Conservation (phyloP, 2,797 vertebrate genomes). For the Silurus aristotelis region DNA sequence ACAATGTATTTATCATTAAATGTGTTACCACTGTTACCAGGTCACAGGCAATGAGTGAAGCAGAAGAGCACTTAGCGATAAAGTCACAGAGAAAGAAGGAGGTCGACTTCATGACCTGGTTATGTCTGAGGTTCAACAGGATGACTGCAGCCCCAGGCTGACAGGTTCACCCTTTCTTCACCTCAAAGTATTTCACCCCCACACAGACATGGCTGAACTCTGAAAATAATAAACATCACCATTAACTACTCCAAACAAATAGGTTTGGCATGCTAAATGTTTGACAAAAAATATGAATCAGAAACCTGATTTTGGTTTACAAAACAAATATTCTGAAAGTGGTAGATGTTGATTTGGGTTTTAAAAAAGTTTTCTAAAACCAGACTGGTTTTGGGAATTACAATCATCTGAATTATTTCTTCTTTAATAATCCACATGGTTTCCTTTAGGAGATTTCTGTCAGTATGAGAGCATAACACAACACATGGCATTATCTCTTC, state of each 20-base stretch:
- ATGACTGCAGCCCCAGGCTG: slow-evolving; percentile 59
- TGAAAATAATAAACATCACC: slow-evolving; percentile 14
- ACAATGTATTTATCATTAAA: not conserved
- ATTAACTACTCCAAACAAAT: not conserved
- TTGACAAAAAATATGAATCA: too few species aligned
- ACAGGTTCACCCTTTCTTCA: slow-evolving; percentile 53
- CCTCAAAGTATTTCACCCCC: slow-evolving; percentile 24
- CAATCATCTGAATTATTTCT: not conserved
- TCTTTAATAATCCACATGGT: not conserved
- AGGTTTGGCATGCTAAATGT: not conserved
- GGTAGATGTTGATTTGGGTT: not conserved
- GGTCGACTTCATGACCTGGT: slow-evolving; percentile 64
- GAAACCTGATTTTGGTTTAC: not conserved
- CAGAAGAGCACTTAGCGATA: slow-evolving; percentile 31
- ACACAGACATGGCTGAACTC: slow-evolving; percentile 22
- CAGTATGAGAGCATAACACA: not conserved
- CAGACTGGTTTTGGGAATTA: not conserved
- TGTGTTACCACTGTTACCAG: not conserved
- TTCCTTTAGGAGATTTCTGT: slow-evolving; percentile 2
- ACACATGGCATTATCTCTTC: not conserved
- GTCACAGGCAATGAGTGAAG: slow-evolving; percentile 19
- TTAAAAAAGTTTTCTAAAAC: not conserved
- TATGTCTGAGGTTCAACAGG: slow-evolving; percentile 70
- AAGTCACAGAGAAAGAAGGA: slow-evolving; percentile 19
- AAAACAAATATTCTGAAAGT: not conserved